Evolutionary conservation across 2,113 vertebrate species (phyloP), one percentile per base, ranked within the genome.

Genomic region (Halcyon malimbica): DNA sequence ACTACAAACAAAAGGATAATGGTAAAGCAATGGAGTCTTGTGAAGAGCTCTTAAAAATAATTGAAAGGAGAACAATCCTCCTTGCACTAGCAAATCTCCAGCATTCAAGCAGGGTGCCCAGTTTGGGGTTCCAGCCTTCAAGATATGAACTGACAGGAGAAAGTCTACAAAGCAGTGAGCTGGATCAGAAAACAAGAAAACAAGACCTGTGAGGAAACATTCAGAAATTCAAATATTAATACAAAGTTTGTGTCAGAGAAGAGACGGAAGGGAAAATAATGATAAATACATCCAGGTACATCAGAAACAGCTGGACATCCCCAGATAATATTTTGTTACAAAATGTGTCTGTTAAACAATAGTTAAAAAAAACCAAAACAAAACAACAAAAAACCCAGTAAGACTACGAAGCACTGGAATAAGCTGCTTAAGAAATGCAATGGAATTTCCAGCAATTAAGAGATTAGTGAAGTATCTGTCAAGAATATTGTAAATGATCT

Each of bases 401-500:
- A 67, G 42, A 80, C 74, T 7, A 68, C 8, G 41, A 7, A 53
- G 51, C 56, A 54, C 9, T 60, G 44, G 51, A 91, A 64, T 71
- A 87, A 87, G 11, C 18, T 87, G 26, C 69, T 93, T 84, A 82
- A 64, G 83, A 84, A 91, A 78, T 4, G 13, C 60, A 84, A 50
- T 53, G 44, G 70, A 56, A 96, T 68, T 75, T 51, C 42, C 77
- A 95, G 48, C 77, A 94, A 85, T 90, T 96, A 94, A 91, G 74
- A 94, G 81, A 94, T 94, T 60, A 94, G 57, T 95, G 77, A 89
- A 82, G 65, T 73, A 92, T 46, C 64, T 91, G 62, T 89, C 60
- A 82, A 37, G 73, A 91, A 73, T 44, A 89, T 12, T 71, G 87
- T 60, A 87, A 94, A 64, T 44, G 6, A 76, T 64, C 15, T 20